A percentile compares a stretch with the other conserved stretches of the same genome.
Conservation (phyloP, 1,140 invertebrate species). For the Drosophila gunungcola region DNA sequence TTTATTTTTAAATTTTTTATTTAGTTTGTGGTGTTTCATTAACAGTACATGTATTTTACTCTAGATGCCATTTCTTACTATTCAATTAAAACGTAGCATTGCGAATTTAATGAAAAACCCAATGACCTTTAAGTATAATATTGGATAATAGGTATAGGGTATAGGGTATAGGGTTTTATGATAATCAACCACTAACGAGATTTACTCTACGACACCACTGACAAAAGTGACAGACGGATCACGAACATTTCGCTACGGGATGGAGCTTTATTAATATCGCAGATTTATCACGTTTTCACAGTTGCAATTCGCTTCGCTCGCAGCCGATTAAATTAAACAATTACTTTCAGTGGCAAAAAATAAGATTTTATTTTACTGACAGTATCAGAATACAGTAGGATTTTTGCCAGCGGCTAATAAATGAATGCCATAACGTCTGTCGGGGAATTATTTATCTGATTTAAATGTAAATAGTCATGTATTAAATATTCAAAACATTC, state of each 20-base stretch:
- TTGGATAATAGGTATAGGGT: too few species aligned
- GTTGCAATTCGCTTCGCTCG: constrained; percentile 3
- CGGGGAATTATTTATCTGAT: neutral
- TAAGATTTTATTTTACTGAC: constrained; percentile 36
- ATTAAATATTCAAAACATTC: constrained; percentile 1
- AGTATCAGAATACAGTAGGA: neutral
- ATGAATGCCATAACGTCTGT: neutral
- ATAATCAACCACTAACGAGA: constrained; percentile 1
- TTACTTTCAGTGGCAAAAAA: constrained; percentile 28
- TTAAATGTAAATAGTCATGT: neutral
- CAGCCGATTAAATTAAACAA: constrained; percentile 29
- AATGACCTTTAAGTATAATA: too few species aligned
- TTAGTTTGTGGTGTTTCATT: too few species aligned
- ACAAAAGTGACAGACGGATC: constrained; percentile 24
- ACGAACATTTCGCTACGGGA: constrained; percentile 41
- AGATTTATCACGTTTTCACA: constrained; percentile 42
- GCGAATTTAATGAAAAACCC: too few species aligned
- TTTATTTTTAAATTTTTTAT: too few species aligned
- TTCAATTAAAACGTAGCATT: too few species aligned
- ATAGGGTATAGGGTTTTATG: neutral
- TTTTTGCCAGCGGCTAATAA: neutral
- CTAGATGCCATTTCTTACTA: too few species aligned
- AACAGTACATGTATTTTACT: too few species aligned
- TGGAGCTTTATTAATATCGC: constrained; percentile 21
- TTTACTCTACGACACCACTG: neutral